Base-by-base conservation (phyloP, 1,140 invertebrate genomes). In the Sarcophaga bullata region DNA sequence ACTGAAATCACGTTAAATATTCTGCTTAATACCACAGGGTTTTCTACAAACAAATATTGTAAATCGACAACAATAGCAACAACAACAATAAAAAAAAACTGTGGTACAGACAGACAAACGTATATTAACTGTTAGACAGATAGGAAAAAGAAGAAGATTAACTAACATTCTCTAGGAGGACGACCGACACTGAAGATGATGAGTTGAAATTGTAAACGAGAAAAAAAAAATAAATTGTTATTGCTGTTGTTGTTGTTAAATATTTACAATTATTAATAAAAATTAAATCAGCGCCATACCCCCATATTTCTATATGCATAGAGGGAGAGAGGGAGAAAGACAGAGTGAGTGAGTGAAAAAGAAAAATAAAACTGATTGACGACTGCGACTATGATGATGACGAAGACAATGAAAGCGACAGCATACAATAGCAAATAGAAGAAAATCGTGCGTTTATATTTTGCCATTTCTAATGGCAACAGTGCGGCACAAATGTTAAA, bases 1-100 rank as follows among this genome's bases (percentile, higher is more conserved):
- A 50, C 48, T 50, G 37, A 82, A 82, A 82, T 49, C 81, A 73
- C 52, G 81, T 75, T 82, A 82, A 82, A 82, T 81, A 50, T 9
- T 73, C 4, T 37, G 25, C 25, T 37, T 37, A 37, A 37, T 37
- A 37, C 25, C 25, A 37, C 25, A 37, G 25, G 4, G 25, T 37
- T 37, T 37, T 37, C 25, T 73, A 48, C 68, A 46, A 58, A n/a
- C n/a, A 75, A 54, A 49, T 73, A 75, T 54, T 19, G 19, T n/a
- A 37, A 48, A 46, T 62, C 8, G 8, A 50, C 25, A 37, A 37
- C 25, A 37, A 37, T 4, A 37, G 4, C 25, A 37, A 37, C n/a
- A n/a, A n/a, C n/a, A n/a, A n/a, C n/a, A n/a, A n/a, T n/a, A n/a
- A n/a, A n/a, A n/a, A n/a, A n/a, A n/a, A n/a, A n/a, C 25, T 37